A percentile compares a stretch with the other conserved stretches of the same genome.
These are phyloP conservation scores for Rhabdornis inornatus DNA, from an alignment of 2,113 vertebrate genomes.

Conservation along the genomic window DNA sequence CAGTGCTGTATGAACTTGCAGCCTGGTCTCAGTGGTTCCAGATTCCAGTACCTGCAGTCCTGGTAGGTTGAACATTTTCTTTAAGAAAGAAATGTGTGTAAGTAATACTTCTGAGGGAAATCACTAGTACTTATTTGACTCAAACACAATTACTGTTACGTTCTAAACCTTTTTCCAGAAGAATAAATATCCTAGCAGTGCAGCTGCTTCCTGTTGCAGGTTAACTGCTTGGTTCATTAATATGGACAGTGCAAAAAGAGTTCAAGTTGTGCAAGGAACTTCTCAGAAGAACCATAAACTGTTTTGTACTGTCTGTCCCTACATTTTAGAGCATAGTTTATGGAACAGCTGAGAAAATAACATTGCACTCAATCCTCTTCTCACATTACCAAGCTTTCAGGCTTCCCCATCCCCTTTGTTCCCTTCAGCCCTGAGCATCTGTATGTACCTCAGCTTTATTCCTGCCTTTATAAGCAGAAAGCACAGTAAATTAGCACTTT, in stretches of 20 bases:
- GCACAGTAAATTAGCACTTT: neutral
- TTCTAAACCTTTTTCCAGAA: neutral
- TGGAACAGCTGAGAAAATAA: neutral
- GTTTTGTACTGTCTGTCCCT: neutral
- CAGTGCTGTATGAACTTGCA: neutral
- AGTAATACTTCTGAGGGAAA: neutral
- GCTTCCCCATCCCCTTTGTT: neutral
- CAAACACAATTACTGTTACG: neutral
- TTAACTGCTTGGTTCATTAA: neutral
- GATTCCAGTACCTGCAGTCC: neutral
- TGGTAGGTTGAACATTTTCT: neutral
- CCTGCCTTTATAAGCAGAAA: neutral
- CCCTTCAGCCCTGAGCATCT: neutral
- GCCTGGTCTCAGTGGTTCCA: neutral
- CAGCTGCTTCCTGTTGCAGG: neutral
- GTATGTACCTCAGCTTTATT: neutral
- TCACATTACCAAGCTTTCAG: neutral
- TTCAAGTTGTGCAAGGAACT: neutral
- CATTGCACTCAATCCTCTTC: neutral
- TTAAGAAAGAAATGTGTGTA: neutral
- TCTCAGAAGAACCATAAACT: neutral
- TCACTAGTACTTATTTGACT: neutral
- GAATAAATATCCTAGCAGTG: neutral
- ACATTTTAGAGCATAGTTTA: neutral
- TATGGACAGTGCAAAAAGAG: neutral